phyloP scores from a whole-genome alignment of 2,888 invertebrate species.

The Nymphalis c-album region DNA sequence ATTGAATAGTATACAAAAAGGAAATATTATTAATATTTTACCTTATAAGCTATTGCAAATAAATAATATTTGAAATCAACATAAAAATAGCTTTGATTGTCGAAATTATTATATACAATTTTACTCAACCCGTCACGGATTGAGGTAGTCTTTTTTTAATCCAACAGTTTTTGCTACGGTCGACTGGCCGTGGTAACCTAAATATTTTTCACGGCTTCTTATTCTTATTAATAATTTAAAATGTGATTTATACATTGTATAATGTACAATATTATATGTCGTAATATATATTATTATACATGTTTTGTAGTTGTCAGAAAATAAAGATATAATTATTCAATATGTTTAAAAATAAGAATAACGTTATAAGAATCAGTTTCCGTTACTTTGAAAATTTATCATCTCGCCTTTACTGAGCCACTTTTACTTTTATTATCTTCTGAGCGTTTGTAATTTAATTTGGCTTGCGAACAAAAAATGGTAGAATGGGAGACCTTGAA shows the following conservation, averaged over 20 bases:
- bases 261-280: too few species aligned
- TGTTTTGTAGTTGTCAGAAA: too few species aligned
- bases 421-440: conserved; percentile 36
- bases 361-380: conserved; percentile 24
- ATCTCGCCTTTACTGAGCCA: conserved; percentile 7
- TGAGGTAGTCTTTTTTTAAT: conserved; percentile 26
- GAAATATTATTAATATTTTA: background rate
- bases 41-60: background rate
- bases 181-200: conserved; percentile 11
- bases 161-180: conserved; percentile 14
- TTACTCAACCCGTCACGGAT: conserved; percentile 20
- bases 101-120: conserved; percentile 13
- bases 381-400: conserved; percentile 23
- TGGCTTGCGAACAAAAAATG: conserved; percentile 37
- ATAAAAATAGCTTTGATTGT: conserved; percentile 3
- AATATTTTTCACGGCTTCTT: conserved; percentile 1
- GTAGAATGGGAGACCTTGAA: conserved; percentile 43
- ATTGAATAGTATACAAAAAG: background rate
- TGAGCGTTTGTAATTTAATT: conserved; percentile 33
- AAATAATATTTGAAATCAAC: conserved; percentile 2
- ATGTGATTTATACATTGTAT: background rate
- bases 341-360: too few species aligned
- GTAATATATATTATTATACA: too few species aligned
- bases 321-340: too few species aligned
- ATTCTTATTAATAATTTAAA: background rate